phyloP scores from a whole-genome alignment of 2,888 invertebrate genomes.

The Pyrrhosoma nymphula region DNA sequence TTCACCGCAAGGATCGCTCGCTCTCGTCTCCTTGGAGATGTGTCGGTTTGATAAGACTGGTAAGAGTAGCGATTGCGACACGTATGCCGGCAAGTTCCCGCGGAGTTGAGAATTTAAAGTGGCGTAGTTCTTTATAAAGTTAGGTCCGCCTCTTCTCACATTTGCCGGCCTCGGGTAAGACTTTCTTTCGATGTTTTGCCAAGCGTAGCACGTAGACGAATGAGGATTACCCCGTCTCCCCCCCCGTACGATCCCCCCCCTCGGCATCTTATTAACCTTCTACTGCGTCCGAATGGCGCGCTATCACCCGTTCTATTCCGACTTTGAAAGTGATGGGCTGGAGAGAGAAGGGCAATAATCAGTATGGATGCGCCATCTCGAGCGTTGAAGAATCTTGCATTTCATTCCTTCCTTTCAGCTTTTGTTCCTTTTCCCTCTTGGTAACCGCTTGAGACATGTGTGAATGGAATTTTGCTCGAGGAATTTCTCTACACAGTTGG shows the following conservation, averaged over 20 bases:
- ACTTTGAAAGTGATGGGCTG: neutral
- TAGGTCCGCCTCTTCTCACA: too few species aligned
- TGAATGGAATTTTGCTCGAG: too few species aligned
- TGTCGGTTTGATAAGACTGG: neutral
- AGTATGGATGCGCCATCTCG: neutral
- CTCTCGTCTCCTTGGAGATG: too few species aligned
- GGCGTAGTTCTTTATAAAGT: neutral
- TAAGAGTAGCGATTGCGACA: neutral
- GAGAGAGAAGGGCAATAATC: neutral
- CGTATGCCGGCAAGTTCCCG: neutral
- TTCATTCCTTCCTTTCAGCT: too few species aligned
- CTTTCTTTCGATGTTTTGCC: neutral
- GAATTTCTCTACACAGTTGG: too few species aligned
- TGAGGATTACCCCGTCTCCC: neutral
- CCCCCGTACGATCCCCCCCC: neutral
- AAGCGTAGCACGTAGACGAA: neutral
- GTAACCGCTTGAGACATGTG: too few species aligned
- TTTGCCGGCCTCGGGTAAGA: neutral
- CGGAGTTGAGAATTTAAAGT: too few species aligned
- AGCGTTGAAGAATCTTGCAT: neutral
- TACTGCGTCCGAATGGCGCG: neutral
- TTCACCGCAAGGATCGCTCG: too few species aligned
- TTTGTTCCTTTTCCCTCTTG: too few species aligned
- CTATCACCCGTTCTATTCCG: neutral
- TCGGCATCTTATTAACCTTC: conserved; percentile 2